Evolutionary conservation across 2,113 vertebrate genomes (phyloP).

Genomic region (Solea solea): DNA sequence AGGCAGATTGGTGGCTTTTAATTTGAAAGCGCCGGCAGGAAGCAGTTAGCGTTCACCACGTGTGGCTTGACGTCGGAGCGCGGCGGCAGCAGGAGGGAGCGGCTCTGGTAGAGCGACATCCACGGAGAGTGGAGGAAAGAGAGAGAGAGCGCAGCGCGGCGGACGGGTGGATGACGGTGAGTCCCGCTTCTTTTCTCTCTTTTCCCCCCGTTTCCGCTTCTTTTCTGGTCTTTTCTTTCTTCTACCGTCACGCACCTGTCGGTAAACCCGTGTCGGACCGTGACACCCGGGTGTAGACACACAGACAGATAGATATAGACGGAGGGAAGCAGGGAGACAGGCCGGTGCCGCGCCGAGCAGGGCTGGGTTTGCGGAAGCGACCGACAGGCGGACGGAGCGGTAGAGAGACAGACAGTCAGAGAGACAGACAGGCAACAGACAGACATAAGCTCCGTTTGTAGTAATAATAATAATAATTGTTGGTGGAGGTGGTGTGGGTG

Average conservation of each 20-base stretch:
- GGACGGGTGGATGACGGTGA: slow-evolving; percentile 73
- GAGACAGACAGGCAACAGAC: slow-evolving; percentile 42
- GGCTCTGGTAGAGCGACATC: slow-evolving; percentile 67
- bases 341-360: slow-evolving; percentile 49
- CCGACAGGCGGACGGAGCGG: slow-evolving; percentile 56
- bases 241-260: background rate
- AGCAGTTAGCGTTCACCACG: rapidly evolving
- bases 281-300: background rate
- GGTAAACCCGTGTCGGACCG: background rate
- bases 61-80: slow-evolving; percentile 28
- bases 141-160: slow-evolving; percentile 43
- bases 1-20: background rate
- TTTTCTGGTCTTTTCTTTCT: background rate
- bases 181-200: slow-evolving; percentile 49
- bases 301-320: background rate
- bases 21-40: slow-evolving; percentile 28
- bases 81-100: slow-evolving; percentile 71
- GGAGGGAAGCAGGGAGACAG: slow-evolving; percentile 7
- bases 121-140: slow-evolving; percentile 36
- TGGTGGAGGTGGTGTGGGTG: background rate
- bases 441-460: slow-evolving; percentile 38
- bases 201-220: slow-evolving; percentile 1
- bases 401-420: slow-evolving; percentile 26
- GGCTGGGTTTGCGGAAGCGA: slow-evolving; percentile 77
- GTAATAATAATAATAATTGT: background rate